A percentile compares a stretch with the other conserved stretches of the same genome.
phyloP scores from a whole-genome alignment of 2,888 invertebrate species.

The Gymnoscelis rufifasciata region DNA sequence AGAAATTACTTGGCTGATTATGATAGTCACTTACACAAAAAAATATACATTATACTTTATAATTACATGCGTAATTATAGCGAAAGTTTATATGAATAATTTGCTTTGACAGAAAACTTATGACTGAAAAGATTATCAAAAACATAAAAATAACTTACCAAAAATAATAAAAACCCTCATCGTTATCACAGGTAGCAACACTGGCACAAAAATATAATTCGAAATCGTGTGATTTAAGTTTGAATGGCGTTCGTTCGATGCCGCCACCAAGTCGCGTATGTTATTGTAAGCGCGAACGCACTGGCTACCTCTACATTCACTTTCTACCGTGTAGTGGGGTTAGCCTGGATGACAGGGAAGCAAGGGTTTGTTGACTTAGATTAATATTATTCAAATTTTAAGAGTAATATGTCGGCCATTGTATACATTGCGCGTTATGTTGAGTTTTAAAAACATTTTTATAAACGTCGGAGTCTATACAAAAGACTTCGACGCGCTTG shows the following conservation, averaged over 20 bases:
- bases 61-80: background rate
- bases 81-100: background rate
- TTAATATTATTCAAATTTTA: no score
- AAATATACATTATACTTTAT: background rate
- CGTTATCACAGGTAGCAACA: slow-evolving; percentile 46
- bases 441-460: no score
- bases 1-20: background rate
- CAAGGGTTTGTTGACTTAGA: slow-evolving; percentile 64
- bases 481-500: slow-evolving; percentile 1
- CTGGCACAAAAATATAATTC: slow-evolving; percentile 49
- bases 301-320: slow-evolving; percentile 60
- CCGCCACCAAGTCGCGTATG: slow-evolving; percentile 67
- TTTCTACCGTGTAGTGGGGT: slow-evolving; percentile 71
- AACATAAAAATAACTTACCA: slow-evolving; percentile 49
- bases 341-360: slow-evolving; percentile 59
- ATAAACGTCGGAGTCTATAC: background rate
- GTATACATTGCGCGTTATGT: no score
- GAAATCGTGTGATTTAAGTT: slow-evolving; percentile 32
- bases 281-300: slow-evolving; percentile 42
- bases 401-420: no score
- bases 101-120: background rate
- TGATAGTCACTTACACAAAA: background rate
- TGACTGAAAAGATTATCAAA: background rate
- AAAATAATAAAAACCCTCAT: slow-evolving; percentile 62
- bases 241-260: slow-evolving; percentile 59